Base-by-base conservation (phyloP, 2,888 invertebrate species). In the Liodrosophila aerea region DNA sequence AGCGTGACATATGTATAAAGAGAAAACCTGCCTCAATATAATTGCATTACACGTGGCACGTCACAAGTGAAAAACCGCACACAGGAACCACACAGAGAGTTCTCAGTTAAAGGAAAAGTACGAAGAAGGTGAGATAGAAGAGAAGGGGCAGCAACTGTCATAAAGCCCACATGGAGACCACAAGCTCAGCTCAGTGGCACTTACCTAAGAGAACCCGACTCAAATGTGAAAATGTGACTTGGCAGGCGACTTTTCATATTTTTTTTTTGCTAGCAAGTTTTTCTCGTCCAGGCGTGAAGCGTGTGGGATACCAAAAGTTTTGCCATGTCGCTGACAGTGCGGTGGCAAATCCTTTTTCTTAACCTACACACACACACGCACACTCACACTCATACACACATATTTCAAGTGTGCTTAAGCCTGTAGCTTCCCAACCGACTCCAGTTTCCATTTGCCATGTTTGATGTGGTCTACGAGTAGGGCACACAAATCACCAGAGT, bases 21-120 rank as follows among this genome's bases (percentile, higher is more conserved):
- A 40, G 57, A 67, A 73, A 82, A 65, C 73, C 80, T 80, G 73
- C 80, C 80, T 62, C 73, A 85, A 73, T 80, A 64, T 80, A 80
- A 80, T 80, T 80, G 84, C 85, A 83, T 80, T 80, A 80, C 85
- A 85, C 66, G 73, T 67, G 66, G 64, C 80, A 22, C 83, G 83
- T 71, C 78, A 68, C 57, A 59, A 60, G 56, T 64, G 60, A 45
- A 66, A 67, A 66, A 52, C 64, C 66, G 39, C 67, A 73, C 12
- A 47, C 31, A 53, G 40, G 39, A 31, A 37, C 56, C 54, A 39
- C 63, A 64, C 16, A 40, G 29, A 58, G 13, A n/a, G n/a, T n/a
- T n/a, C n/a, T n/a, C 34, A 7, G 39, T 46, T 50, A 40, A 37
- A 22, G 22, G n/a, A 37, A 34, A 36, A 12, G 9, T 40, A 36